phyloP scores from a whole-genome alignment of 1,140 invertebrate genomes.

The Ceratosolen fusciceps region DNA sequence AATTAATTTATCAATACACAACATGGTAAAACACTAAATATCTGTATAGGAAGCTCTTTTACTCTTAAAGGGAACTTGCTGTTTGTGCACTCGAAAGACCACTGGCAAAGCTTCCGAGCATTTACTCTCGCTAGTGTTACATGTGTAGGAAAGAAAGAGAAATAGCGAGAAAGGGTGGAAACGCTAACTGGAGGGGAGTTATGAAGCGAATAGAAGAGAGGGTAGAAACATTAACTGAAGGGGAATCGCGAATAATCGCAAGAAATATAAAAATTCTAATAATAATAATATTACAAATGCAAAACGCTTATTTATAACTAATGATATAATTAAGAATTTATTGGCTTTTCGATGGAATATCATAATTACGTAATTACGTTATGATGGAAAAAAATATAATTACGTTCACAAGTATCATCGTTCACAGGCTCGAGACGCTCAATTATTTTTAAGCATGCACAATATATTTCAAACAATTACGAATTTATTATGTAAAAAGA shows the following conservation, averaged over 20 bases:
- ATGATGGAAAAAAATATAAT: too few species aligned
- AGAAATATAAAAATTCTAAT: neutral
- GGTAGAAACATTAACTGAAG: neutral
- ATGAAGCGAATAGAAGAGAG: neutral
- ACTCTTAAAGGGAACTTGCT: neutral
- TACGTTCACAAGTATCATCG: too few species aligned
- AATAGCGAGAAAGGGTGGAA: constrained; percentile 1
- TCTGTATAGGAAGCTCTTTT: neutral
- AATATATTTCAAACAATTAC: too few species aligned
- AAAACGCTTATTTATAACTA: neutral
- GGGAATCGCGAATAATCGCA: neutral
- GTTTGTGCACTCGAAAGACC: neutral
- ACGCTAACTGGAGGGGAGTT: neutral
- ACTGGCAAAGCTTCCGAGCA: neutral
- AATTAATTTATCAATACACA: neutral
- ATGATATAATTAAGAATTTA: too few species aligned
- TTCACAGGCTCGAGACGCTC: too few species aligned
- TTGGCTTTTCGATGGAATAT: too few species aligned
- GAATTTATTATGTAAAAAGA: too few species aligned
- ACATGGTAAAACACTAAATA: neutral
- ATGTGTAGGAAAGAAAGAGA: neutral
- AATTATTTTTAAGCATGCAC: too few species aligned
- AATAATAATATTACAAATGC: neutral
- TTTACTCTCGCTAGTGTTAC: neutral
- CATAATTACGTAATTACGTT: too few species aligned